These are phyloP conservation scores for Otus sunia DNA, from an alignment of 2,113 vertebrate species.

Conservation along the genomic window DNA sequence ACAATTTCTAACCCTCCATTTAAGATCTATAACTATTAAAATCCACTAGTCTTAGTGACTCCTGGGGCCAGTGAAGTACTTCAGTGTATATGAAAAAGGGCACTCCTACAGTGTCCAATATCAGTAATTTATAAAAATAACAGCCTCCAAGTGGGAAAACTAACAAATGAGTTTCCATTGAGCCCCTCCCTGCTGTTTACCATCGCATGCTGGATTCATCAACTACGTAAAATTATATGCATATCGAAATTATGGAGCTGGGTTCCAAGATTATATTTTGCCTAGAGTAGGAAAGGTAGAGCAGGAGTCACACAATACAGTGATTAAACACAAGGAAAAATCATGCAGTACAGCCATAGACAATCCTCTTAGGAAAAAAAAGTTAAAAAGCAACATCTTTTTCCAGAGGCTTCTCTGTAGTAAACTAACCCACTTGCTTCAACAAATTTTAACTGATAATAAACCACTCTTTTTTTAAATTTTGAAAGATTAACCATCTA, in stretches of 20 bases:
- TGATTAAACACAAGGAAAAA: background rate
- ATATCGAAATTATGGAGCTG: slow-evolving; percentile 30
- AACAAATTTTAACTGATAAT: background rate
- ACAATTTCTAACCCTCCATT: slow-evolving; percentile 80
- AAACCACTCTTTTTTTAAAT: background rate
- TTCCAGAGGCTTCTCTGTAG: background rate
- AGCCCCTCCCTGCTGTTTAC: slow-evolving; percentile 76
- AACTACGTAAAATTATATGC: slow-evolving; percentile 59
- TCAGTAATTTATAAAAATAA: slow-evolving; percentile 79
- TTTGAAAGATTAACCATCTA: background rate
- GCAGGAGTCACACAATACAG: background rate
- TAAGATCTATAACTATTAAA: slow-evolving; percentile 84
- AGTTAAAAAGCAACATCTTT: background rate
- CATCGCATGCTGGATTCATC: slow-evolving; percentile 53
- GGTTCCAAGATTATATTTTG: slow-evolving; percentile 8
- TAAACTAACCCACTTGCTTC: background rate
- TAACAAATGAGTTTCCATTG: slow-evolving; percentile 74
- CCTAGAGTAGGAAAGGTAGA: background rate
- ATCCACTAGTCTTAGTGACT: slow-evolving; percentile 77
- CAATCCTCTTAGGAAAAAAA: background rate
- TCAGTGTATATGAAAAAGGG: slow-evolving; percentile 70
- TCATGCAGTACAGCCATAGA: background rate
- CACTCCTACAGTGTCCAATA: slow-evolving; percentile 77
- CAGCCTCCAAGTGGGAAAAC: slow-evolving; percentile 74
- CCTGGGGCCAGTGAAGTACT: slow-evolving; percentile 75